Base-by-base conservation (phyloP, 2,888 invertebrate species). In the Microchrysa polita region DNA sequence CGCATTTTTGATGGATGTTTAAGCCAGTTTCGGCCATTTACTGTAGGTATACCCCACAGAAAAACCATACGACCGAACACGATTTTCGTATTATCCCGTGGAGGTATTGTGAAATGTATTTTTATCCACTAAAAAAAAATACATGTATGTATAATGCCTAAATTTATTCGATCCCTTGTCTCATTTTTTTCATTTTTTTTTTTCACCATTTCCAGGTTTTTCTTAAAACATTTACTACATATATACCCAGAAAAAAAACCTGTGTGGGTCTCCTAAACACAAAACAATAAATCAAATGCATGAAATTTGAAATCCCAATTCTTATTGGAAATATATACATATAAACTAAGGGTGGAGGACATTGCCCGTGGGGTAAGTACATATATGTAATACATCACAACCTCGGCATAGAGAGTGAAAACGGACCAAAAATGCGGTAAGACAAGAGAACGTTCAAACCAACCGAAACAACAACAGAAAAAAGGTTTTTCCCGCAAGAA, bases 271-370 rank as follows among this genome's bases (percentile, higher is more conserved):
- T n/a, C n/a, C n/a, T 22, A 27, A 12, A 23, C 22, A n/a, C 12
- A 7, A 52, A 22, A 27, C 16, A 10, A 67, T 53, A 67, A 67
- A 67, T 67, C 67, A 67, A 67, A 67, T 53, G 16, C 42, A 61
- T 42, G 61, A 61, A 61, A 61, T 61, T 61, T 42, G 34, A 23
- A 61, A 61, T 12, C 16, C 9, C 18, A 61, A 16, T 18, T 23
- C 61, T 40, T 22, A 61, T 42, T 34, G 18, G 34, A 16, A 40
- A 18, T 9, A 27, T n/a, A 59, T n/a, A n/a, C n/a, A n/a, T n/a
- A n/a, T 22, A 22, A 27, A 27, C 23, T 12, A 12, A 12, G 27
- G 55, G 18, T 18, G 16, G 55, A 55, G 18, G 20, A 18, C 12
- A 20, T 18, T 55, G 7, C 9, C 53, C 5, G 53, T 53, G 53